Evolutionary conservation across 2,888 invertebrate genomes (phyloP).

Genomic region (Chrysina gloriosa): DNA sequence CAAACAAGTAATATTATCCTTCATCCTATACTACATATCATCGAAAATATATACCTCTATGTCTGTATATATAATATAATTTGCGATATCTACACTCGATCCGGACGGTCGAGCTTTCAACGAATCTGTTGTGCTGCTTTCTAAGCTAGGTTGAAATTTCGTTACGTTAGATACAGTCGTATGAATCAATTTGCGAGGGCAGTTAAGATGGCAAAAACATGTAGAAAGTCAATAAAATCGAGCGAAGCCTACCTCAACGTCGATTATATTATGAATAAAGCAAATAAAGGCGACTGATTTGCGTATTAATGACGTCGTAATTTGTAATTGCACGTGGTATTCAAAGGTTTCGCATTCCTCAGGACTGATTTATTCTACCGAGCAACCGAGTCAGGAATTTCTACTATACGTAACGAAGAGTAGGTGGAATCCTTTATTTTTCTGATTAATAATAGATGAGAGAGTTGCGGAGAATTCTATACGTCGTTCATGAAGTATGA

Average conservation of each 20-base stretch:
- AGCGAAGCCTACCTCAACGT: constrained; percentile 11
- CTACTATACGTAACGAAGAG: constrained; percentile 15
- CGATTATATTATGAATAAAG: neutral
- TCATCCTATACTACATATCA: neutral
- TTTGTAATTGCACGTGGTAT: constrained; percentile 21
- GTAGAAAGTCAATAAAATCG: constrained; percentile 15
- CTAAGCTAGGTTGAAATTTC: neutral
- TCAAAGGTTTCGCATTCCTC: constrained; percentile 23
- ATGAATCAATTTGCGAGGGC: neutral
- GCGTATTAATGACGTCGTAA: constrained; percentile 25
- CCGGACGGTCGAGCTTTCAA: neutral
- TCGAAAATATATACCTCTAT: neutral
- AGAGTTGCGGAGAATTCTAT: neutral
- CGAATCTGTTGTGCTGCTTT: neutral
- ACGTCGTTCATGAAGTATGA: neutral
- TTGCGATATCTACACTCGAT: neutral
- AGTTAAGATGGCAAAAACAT: neutral
- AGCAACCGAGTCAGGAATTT: constrained; percentile 7
- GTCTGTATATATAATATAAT: no score
- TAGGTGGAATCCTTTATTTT: constrained; percentile 9
- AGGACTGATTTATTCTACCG: constrained; percentile 1
- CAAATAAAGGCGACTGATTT: constrained; percentile 4
- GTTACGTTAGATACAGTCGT: neutral
- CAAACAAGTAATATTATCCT: constrained; percentile 3
- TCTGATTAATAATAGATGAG: neutral